These are phyloP conservation scores for Drosophila histrio DNA, from an alignment of 2,888 invertebrate species.

Conservation along the genomic window DNA sequence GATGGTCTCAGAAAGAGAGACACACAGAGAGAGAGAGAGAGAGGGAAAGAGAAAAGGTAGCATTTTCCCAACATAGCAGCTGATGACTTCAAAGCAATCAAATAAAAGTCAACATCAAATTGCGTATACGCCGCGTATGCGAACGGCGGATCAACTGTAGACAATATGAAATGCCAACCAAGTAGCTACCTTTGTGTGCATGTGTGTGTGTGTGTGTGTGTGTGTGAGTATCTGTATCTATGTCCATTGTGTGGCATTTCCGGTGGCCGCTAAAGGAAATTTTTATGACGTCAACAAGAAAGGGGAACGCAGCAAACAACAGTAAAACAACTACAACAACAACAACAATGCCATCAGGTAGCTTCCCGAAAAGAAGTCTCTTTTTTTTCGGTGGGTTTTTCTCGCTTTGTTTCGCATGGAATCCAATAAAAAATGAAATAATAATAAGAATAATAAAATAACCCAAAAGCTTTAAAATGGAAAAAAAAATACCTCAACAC, in stretches of 20 bases:
- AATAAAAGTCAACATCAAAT: slow-evolving; percentile 44
- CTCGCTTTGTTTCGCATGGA: slow-evolving; percentile 29
- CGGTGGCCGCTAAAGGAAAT: slow-evolving; percentile 69
- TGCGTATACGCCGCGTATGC: slow-evolving; percentile 67
- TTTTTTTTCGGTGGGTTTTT: slow-evolving; percentile 30
- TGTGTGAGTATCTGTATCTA: slow-evolving; percentile 11
- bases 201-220: slow-evolving; percentile 18
- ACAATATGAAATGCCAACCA: slow-evolving; percentile 37
- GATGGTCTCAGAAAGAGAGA: not conserved
- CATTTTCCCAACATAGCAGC: not conserved
- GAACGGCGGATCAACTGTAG: slow-evolving; percentile 55
- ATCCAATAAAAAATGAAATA: slow-evolving; percentile 48
- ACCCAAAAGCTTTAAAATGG: slow-evolving; percentile 21
- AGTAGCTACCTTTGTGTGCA: slow-evolving; percentile 15
- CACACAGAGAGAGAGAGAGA: not conserved
- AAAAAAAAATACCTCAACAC: slow-evolving; percentile 15
- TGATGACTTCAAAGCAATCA: slow-evolving; percentile 27
- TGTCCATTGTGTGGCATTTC: slow-evolving; percentile 68
- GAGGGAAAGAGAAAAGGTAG: not conserved
- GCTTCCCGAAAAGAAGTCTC: slow-evolving; percentile 25
- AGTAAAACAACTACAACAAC: slow-evolving; percentile 21
- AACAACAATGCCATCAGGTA: slow-evolving; percentile 49
- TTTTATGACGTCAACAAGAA: slow-evolving; percentile 71
- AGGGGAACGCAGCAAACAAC: slow-evolving; percentile 30
- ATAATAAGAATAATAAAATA: slow-evolving; percentile 49